Base-by-base conservation (phyloP, 2,797 vertebrate genomes). In the Falco biarmicus region DNA sequence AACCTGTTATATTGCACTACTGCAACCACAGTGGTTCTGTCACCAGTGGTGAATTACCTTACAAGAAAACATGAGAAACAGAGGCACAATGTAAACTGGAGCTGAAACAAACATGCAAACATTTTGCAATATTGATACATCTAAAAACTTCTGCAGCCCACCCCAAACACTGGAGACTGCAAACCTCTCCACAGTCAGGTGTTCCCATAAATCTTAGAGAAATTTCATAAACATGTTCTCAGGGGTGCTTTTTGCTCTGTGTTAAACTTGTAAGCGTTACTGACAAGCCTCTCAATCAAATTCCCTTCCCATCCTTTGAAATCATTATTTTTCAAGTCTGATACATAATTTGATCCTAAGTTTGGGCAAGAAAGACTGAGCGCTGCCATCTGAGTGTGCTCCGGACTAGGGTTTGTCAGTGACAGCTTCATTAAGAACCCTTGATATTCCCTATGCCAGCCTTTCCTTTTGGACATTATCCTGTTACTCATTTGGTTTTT, bases 331-430 rank as follows among this genome's bases (percentile, higher is more conserved):
- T 85, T 82, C 56, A 71, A 69, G 61, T 18, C 37, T 37, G 32
- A 65, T 43, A 31, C 26, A 39, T 24, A 65, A 66, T n/a, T 56
- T 57, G 28, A 39, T 66, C 37, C 24, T 48, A 75, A 65, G 2
- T 70, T 83, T 50, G 41, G 25, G 13, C 29, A 68, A 51, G 29
- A 15, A 78, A 74, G 50, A 51, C 15, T 47, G 43, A 68, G 15
- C 16, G 5, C 41, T 63, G 34, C 29, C 24, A 29, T 53, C 20
- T 0, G 0, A 63, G 39, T 15, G 39, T 64, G 19, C 13, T 34
- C 4, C 18, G 79, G 39, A 59, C 20, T 28, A 84, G 43, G 12
- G 8, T 34, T 79, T 86, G 18, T 79, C 53, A 76, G 25, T 45
- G 39, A 63, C 25, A 50, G 19, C 34, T 87, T 73, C 64, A 50